A percentile compares a stretch with the other conserved stretches of the same genome.
These are phyloP conservation scores for Linepithema humile DNA, from an alignment of 1,140 invertebrate species.

Conservation along the genomic window DNA sequence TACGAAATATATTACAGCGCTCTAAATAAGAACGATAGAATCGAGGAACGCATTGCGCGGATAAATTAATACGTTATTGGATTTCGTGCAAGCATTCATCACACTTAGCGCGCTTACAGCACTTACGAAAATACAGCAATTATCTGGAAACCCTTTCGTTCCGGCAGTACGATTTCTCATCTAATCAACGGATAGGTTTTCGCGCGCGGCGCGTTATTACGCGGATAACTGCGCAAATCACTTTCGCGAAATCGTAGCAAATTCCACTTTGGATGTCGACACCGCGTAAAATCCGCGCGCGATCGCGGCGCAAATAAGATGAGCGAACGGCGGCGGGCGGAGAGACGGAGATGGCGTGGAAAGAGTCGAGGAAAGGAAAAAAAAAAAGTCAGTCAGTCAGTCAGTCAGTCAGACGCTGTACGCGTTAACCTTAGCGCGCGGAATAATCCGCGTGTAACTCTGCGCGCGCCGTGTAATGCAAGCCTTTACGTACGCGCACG, in stretches of 20 bases:
- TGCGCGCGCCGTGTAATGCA: constrained; percentile 43
- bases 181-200: constrained; percentile 43
- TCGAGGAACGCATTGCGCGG: neutral
- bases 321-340: neutral
- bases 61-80: neutral
- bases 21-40: neutral
- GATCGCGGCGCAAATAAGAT: neutral
- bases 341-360: constrained; percentile 11
- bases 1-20: neutral
- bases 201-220: neutral
- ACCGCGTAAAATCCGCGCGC: constrained; percentile 42
- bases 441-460: constrained; percentile 61
- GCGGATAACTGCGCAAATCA: constrained; percentile 1
- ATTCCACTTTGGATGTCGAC: constrained; percentile 53
- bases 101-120: neutral
- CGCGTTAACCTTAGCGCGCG: constrained; percentile 63
- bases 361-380: constrained; percentile 32
- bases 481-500: constrained; percentile 20
- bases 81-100: neutral
- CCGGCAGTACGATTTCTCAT: constrained; percentile 1
- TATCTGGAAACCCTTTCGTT: constrained; percentile 30
- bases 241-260: constrained; percentile 46
- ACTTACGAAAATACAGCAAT: constrained; percentile 12
- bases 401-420: constrained; percentile 24
- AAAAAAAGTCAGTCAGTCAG: constrained; percentile 57